A percentile compares a stretch with the other conserved stretches of the same genome.
Conservation (phyloP, 2,888 invertebrate genomes). For the Parnassius apollo region DNA sequence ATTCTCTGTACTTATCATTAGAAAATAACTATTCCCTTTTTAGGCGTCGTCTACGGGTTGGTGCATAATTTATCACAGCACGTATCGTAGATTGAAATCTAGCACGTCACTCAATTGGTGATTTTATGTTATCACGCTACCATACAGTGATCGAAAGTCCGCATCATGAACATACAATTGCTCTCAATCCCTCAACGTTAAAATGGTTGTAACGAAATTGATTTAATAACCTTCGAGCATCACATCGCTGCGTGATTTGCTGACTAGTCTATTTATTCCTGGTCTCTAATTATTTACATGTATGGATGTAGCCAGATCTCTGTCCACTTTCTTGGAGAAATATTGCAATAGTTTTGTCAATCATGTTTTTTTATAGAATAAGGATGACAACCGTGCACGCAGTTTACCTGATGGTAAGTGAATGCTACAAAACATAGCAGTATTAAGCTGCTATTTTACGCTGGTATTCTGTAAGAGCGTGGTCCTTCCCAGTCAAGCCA, state of each 20-base stretch:
- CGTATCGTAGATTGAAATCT: constrained; percentile 23
- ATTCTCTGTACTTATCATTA: not conserved
- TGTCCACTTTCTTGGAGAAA: no score
- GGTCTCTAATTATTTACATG: not conserved
- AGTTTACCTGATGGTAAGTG: no score
- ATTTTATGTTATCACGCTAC: constrained; percentile 21
- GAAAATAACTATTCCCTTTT: not conserved
- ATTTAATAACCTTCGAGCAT: constrained; percentile 25
- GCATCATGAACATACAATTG: constrained; percentile 23
- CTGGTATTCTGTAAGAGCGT: no score
- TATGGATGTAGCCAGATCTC: not conserved
- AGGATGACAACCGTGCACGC: no score
- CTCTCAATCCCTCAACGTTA: constrained; percentile 20
- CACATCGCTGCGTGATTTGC: constrained; percentile 26
- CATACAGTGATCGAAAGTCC: constrained; percentile 21
- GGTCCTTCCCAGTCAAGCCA: no score
- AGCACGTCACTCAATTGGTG: constrained; percentile 26
- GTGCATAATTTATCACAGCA: constrained; percentile 18
- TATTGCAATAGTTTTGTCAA: no score
- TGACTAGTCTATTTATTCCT: constrained; percentile 8
- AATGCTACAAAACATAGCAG: no score
- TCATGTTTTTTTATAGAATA: no score
- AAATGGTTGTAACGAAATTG: constrained; percentile 25
- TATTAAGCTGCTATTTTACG: no score
- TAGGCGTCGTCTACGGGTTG: not conserved